phyloP scores from a whole-genome alignment of 2,797 vertebrate genomes.

The Cephalopachus bancanus region DNA sequence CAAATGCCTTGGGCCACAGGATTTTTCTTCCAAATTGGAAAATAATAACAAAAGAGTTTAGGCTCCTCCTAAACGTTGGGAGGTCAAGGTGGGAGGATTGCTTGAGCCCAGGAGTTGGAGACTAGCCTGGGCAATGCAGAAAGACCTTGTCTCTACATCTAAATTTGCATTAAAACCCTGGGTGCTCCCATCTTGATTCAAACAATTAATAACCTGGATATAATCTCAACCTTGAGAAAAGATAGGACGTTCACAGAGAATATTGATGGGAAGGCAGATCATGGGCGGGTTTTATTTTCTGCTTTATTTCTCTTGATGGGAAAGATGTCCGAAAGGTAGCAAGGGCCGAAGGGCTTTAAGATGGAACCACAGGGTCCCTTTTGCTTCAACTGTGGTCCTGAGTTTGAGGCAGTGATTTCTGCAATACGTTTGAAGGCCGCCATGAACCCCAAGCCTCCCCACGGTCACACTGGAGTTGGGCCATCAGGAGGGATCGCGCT shows the following conservation, averaged over 20 bases:
- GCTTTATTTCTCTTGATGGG: neutral
- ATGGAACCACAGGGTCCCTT: neutral
- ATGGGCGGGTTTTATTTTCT: neutral
- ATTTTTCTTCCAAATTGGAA: neutral
- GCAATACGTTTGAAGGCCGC: neutral
- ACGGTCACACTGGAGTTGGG: fast-evolving
- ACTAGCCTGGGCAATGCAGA: too few species aligned
- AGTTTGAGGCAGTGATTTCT: neutral
- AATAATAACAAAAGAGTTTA: neutral
- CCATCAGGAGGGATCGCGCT: fast-evolving
- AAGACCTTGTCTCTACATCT: neutral
- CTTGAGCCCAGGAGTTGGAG: too few species aligned
- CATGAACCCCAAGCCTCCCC: neutral
- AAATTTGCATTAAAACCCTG: fast-evolving
- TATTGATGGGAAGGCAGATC: fast-evolving
- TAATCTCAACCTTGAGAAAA: neutral
- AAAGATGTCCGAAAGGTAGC: neutral
- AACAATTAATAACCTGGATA: neutral
- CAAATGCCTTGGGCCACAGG: fast-evolving
- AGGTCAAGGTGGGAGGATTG: too few species aligned
- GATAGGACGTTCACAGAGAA: constrained; percentile 10
- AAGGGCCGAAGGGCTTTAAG: neutral
- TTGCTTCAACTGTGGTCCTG: fast-evolving
- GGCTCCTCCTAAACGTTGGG: too few species aligned
- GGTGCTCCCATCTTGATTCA: neutral